Percentiles rank a stretch among this genome's conserved stretches.
These are phyloP conservation scores for Butastur rufipennis DNA, from an alignment of 2,113 vertebrate species.

Conservation along the genomic window DNA sequence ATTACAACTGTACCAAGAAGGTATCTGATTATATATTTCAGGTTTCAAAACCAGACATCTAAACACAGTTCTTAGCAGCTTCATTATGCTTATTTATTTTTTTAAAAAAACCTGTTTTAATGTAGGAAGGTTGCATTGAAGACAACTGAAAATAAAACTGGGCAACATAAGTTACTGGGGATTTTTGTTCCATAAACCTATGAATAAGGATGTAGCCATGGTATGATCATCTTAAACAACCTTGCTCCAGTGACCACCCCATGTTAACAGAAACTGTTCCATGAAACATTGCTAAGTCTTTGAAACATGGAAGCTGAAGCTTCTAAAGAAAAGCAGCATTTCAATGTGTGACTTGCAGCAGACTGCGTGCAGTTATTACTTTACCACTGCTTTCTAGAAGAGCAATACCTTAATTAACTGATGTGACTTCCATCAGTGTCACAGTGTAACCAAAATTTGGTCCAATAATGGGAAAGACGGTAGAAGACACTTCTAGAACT, in stretches of 20 bases:
- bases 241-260: background rate
- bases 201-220: background rate
- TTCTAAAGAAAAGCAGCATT: background rate
- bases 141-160: background rate
- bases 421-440: background rate
- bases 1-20: background rate
- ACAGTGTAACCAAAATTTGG: background rate
- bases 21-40: background rate
- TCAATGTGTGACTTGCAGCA: background rate
- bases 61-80: background rate
- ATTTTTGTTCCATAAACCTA: background rate
- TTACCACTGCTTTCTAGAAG: background rate
- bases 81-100: background rate
- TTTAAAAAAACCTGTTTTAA: background rate
- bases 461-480: background rate
- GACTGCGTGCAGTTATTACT: background rate
- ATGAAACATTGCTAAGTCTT: background rate
- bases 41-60: background rate
- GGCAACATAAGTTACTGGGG: background rate
- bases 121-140: background rate
- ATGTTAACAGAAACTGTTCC: background rate
- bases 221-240: background rate
- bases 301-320: background rate
- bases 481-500: background rate
- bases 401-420: background rate